phyloP scores from a whole-genome alignment of 2,888 invertebrate species.

The Drosophila mercatorum region DNA sequence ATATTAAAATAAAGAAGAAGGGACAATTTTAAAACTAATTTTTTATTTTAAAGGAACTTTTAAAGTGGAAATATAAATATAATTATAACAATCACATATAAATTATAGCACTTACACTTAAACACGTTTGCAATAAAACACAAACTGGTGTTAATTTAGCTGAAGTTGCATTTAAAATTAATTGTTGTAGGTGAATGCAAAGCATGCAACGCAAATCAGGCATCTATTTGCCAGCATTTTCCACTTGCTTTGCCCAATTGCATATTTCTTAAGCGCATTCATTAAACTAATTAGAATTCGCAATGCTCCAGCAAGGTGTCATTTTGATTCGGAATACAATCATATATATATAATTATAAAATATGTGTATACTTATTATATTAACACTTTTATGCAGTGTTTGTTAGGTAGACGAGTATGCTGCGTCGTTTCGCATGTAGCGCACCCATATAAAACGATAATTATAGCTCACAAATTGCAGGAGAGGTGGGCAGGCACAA shows the following conservation, averaged over 20 bases:
- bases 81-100: not conserved
- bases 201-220: not conserved
- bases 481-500: constrained; percentile 59
- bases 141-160: not conserved
- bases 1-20: not conserved
- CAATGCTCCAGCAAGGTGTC: not conserved
- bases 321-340: not conserved
- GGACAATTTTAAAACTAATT: no score
- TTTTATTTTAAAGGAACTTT: no score
- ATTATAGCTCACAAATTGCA: constrained; percentile 64
- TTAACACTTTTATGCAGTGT: constrained; percentile 36
- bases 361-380: constrained; percentile 35
- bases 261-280: not conserved
- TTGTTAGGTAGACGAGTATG: constrained; percentile 4
- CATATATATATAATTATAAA: no score
- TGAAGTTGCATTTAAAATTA: not conserved
- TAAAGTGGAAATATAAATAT: not conserved
- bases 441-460: constrained; percentile 59
- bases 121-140: not conserved
- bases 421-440: constrained; percentile 35
- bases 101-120: no score
- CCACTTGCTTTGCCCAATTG: not conserved
- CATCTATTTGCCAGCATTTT: not conserved
- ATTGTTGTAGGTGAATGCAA: not conserved
- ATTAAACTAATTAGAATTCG: not conserved